A percentile compares a stretch with the other conserved stretches of the same genome.
Evolutionary conservation across 2,797 vertebrate species (phyloP).

Genomic region (Myotis pilosus): DNA sequence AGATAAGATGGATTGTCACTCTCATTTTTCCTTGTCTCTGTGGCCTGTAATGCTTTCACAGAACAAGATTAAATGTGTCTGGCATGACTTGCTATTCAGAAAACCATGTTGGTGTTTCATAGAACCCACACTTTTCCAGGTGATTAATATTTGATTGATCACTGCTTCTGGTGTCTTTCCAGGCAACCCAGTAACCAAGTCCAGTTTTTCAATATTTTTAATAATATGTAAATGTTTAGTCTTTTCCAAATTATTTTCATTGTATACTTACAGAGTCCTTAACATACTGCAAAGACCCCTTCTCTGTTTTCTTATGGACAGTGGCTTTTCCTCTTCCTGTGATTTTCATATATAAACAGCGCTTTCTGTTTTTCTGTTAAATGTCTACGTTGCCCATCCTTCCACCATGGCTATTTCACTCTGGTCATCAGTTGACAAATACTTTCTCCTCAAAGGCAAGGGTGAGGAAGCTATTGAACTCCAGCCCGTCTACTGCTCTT

Average conservation of each 20-base stretch:
- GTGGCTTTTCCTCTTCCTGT: background rate
- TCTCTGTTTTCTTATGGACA: background rate
- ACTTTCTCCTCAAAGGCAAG: background rate
- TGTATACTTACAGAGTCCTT: background rate
- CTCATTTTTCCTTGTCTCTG: slow-evolving; percentile 28
- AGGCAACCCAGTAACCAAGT: slow-evolving; percentile 15
- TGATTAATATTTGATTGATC: slow-evolving; percentile 59
- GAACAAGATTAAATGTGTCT: slow-evolving; percentile 44
- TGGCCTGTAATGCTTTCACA: slow-evolving; percentile 7
- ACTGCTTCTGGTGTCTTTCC: background rate
- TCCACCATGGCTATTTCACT: background rate
- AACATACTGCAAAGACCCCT: background rate
- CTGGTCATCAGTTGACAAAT: background rate
- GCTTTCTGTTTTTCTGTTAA: background rate
- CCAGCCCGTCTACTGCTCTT: background rate
- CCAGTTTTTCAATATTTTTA: background rate
- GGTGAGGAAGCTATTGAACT: slow-evolving; percentile 10
- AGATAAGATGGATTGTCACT: slow-evolving; percentile 34
- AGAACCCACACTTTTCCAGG: slow-evolving; percentile 10
- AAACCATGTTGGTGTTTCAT: slow-evolving; percentile 53
- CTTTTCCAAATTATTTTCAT: background rate
- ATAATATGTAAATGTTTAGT: background rate
- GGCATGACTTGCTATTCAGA: slow-evolving; percentile 63
- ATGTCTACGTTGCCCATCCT: background rate
- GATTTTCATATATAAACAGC: background rate